Base-by-base conservation (phyloP, 2,888 invertebrate genomes). In the Maniola hyperantus region DNA sequence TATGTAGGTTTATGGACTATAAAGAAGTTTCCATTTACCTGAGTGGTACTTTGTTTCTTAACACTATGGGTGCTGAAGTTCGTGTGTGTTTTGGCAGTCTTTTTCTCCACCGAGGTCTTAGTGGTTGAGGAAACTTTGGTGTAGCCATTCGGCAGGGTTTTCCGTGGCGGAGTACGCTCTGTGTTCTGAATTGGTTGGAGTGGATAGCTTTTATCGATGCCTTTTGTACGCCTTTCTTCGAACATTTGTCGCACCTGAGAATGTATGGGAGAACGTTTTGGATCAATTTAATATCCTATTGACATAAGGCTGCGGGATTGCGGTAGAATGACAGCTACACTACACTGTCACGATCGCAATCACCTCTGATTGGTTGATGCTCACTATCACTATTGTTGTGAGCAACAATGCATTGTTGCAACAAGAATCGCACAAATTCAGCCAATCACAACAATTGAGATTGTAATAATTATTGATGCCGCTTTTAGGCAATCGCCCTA, bases 201-300 rank as follows among this genome's bases (percentile, higher is more conserved):
- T 0, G 96, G 97, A 84, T 97, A 96, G 80, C 97, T 96, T 76
- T 96, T 95, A 86, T 97, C 97, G 72, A 96, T 95, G 44, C 96
- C 95, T 74, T 96, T 96, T 20, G 92, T 91, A 48, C 96, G 94
- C 34, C 96, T 94, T 82, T 97, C 97, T 79, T 97, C 96, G 79
- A 97, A 97, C 96, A 97, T 96, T 89, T 97, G 97, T 13, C 97
- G 95, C 36, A 97, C 97, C 95, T 95, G 79, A 5, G 69, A 60
- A 51, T 53, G 5, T 39, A 55, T 18, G 18, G 15, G 36, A 55
- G 11, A 39, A 20, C 5, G 7, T 48, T 48, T 8, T 39, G 11
- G 13, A 54, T 39, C 11, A 39, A 15, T 53, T 34, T 33, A 39
- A n/a, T 53, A 15, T 26, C 18, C 20, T 39, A 5, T 42, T 2